Evolutionary conservation across 2,888 invertebrate genomes (phyloP), one percentile per base, ranked within the genome.

Genomic region (Harmothoe impar): DNA sequence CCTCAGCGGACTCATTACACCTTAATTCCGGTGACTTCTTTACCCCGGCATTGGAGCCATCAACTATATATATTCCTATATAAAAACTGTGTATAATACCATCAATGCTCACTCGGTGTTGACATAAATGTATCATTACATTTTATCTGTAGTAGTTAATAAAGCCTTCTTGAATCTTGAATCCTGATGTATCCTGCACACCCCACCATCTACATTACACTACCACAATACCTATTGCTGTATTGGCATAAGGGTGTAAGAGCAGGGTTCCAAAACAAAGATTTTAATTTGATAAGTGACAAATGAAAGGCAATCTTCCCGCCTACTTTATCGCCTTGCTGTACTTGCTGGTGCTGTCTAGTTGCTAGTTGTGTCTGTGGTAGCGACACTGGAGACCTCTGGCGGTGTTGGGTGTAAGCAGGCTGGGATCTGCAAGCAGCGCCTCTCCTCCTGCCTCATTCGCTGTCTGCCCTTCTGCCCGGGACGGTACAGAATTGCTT

Each of bases 401-500:
- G 33, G 81, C n/a, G 81, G 81, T 81, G 81, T 43, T 35, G 0
- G 81, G 81, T 81, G 81, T 81, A 81, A 81, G 43, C 81, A 35
- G 81, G 23, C 5, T 23, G 43, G 81, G 43, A n/a, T 43, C 33
- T 81, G 81, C 81, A 15, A 1, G 35, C 35, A 20, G 23, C 81
- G 81, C 81, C 81, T 17, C 81, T 81, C 35, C 77, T 25, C 81
- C 31, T 17, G 81, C 35, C 35, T 81, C 81, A 81, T 33, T 81
- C 81, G 81, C 81, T 43, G 81, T 81, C 81, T 33, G 81, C 33
- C 81, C 81, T 20, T 33, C 81, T 43, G 33, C 81, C 35, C 25
- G 81, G 35, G 81, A 81, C 23, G 81, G 43, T 81, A 33, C 81
- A 81, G 43, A 81, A 81, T 81, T 81, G 81, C 81, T 81, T 81